These are phyloP conservation scores for Aplysina aerophoba DNA, from an alignment of 37 sponge, comb jelly and placozoan genomes.

Conservation along the genomic window DNA sequence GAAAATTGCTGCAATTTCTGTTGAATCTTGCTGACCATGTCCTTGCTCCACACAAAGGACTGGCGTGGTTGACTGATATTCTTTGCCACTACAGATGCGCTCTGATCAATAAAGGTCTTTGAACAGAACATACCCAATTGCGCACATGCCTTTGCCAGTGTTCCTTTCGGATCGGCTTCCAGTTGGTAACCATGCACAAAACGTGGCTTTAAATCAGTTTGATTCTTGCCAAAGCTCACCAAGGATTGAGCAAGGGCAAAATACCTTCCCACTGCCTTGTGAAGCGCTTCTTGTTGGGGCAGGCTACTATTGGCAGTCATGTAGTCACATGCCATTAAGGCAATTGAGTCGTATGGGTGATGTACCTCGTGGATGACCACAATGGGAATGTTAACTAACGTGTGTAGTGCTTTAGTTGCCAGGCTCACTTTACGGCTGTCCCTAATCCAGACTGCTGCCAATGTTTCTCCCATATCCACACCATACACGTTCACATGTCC, in stretches of 20 bases:
- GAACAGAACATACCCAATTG: no score
- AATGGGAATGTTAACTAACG: neutral
- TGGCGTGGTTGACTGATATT: no score
- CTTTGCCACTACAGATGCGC: no score
- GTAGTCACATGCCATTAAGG: neutral
- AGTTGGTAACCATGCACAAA: no score
- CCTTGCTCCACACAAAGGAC: no score
- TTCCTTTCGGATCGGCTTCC: no score
- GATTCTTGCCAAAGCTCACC: neutral
- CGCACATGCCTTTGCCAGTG: no score
- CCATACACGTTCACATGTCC: neutral
- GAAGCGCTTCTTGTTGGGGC: no score
- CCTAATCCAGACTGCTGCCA: neutral
- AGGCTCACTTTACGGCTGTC: neutral
- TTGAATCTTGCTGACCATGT: no score
- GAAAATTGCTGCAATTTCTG: no score
- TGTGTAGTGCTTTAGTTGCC: neutral
- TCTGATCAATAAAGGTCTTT: no score
- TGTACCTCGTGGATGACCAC: constrained; percentile 6
- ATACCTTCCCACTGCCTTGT: neutral
- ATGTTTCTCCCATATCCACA: neutral
- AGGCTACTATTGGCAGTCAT: no score
- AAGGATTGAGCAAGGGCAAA: neutral
- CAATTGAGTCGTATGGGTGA: neutral
- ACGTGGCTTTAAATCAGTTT: neutral